Base-by-base conservation (phyloP, 2,113 vertebrate species). In the Sebastes fasciatus region DNA sequence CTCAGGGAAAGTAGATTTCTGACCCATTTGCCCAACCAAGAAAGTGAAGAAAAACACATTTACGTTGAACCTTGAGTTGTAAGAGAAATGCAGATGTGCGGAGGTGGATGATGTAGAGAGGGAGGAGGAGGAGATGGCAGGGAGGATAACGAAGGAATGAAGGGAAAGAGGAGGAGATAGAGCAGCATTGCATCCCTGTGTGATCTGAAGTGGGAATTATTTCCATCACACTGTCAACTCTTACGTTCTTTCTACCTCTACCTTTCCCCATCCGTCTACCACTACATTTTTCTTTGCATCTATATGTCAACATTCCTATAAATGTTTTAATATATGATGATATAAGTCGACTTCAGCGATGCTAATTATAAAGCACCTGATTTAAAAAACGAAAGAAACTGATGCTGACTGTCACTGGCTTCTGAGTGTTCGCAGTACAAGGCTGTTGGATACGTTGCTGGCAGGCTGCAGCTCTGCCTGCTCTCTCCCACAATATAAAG, bases 151-250 rank as follows among this genome's bases (percentile, higher is more conserved):
- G 66, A 83, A 58, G 42, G 51, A 78, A 51, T 51, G 63, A 51
- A 80, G 76, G 74, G 58, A 11, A 42, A 63, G 52, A 11, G 42
- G 64, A 79, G 34, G 34, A 34, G 34, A 34, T 34, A 34, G 81
- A 83, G 83, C 49, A 16, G 17, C 43, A 42, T 13, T 40, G 69
- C 72, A 77, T 87, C 74, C 69, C 66, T 80, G 71, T 82, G 78
- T 80, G 83, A 90, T 85, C 63, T 72, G 79, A 75, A 91, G 85
- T 85, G 71, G 68, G 76, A 90, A 85, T 93, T 89, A 91, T 89
- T 93, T 89, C 81, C 64, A 88, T 91, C 91, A 72, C 43, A 57
- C 46, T 79, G 58, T 88, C 90, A 83, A 74, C 45, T 88, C 71
- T 54, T 75, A 72, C 61, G 42, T 4, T 72, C 51, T 17, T 54